phyloP scores from a whole-genome alignment of 2,888 invertebrate species.

The Cosmopolites sordidus region DNA sequence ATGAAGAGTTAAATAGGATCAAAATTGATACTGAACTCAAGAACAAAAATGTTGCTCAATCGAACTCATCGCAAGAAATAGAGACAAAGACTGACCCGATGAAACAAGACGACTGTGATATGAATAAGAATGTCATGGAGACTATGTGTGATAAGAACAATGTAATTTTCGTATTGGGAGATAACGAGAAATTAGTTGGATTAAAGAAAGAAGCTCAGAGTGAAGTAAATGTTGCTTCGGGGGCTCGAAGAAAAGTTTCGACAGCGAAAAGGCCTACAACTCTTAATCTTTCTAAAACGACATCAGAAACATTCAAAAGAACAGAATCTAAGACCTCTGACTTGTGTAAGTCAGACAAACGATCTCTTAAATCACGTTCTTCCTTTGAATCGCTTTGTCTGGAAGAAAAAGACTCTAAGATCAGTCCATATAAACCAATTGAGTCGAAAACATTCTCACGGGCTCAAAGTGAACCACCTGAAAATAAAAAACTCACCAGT shows the following conservation, averaged over 20 bases:
- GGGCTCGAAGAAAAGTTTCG: constrained; percentile 14
- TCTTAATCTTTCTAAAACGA: constrained; percentile 11
- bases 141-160: constrained; percentile 34
- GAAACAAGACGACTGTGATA: constrained; percentile 7
- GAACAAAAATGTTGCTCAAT: neutral
- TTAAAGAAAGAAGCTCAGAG: constrained; percentile 48
- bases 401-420: constrained; percentile 1
- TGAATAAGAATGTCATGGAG: constrained; percentile 26
- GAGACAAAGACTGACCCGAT: constrained; percentile 14
- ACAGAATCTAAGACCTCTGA: constrained; percentile 5
- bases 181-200: constrained; percentile 64
- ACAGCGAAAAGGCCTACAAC: constrained; percentile 6
- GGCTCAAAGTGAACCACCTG: constrained; percentile 43
- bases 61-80: neutral
- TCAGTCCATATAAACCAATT: neutral
- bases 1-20: neutral
- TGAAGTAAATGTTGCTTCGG: constrained; percentile 1
- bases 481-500: constrained; percentile 28
- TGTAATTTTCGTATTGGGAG: constrained; percentile 69
- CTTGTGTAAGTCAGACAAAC: constrained; percentile 2
- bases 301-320: constrained; percentile 5
- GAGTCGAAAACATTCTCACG: constrained; percentile 24
- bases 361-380: constrained; percentile 27
- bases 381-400: constrained; percentile 32
- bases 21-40: neutral